Conservation (phyloP, 1,140 invertebrate genomes). For the Orius laevigatus region DNA sequence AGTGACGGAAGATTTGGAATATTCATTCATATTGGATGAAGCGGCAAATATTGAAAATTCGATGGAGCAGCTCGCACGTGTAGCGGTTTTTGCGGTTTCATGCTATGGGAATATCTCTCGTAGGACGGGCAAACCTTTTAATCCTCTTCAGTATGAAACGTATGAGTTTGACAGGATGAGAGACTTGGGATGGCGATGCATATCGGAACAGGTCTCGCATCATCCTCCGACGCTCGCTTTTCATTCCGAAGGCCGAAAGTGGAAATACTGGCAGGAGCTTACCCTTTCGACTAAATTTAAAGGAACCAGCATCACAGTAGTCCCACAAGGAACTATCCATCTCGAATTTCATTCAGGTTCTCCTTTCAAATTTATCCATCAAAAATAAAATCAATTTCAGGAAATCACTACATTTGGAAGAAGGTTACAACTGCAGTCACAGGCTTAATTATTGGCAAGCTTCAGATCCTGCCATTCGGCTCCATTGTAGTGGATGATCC, state of each 20-base stretch:
- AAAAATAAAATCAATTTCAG: conserved; percentile 22
- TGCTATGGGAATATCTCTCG: conserved; percentile 79
- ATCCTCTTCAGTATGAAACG: conserved; percentile 82
- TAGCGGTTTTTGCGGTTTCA: conserved; percentile 91
- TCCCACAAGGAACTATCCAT: conserved; percentile 74
- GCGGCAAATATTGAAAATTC: conserved; percentile 26
- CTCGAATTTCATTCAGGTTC: conserved; percentile 50
- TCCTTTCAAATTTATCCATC: conserved; percentile 12
- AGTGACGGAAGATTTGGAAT: conserved; percentile 95
- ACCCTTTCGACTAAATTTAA: conserved; percentile 96
- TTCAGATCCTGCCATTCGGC: conserved; percentile 98
- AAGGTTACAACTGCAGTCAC: conserved; percentile 97
- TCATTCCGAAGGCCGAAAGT: conserved; percentile 67
- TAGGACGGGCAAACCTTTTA: conserved; percentile 64
- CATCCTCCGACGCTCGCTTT: conserved; percentile 93
- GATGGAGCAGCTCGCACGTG: conserved; percentile 81
- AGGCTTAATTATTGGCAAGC: conserved; percentile 96
- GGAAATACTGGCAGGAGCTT: conserved; percentile 95
- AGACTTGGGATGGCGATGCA: conserved; percentile 84
- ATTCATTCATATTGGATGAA: conserved; percentile 75
- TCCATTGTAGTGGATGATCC: conserved; percentile 94
- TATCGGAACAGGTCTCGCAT: conserved; percentile 94
- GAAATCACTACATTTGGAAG: conserved; percentile 88
- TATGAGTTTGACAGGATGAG: conserved; percentile 90
- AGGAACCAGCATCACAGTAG: conserved; percentile 88